Evolutionary conservation across 2,113 vertebrate genomes (phyloP).

Genomic region (Porphyrio hochstetteri): DNA sequence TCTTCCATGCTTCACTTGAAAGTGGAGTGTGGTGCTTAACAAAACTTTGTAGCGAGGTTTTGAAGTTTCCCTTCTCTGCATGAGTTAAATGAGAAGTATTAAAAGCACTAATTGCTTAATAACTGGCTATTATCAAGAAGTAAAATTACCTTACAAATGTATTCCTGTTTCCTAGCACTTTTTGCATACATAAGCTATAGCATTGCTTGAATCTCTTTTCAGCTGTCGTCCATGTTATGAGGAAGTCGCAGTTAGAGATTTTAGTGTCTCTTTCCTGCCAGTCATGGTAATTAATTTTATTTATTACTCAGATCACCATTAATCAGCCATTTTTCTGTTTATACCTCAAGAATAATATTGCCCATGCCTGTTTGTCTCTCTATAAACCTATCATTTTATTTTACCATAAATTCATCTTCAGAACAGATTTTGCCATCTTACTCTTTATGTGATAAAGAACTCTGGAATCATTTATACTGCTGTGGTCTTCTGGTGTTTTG

Average conservation of each 20-base stretch:
- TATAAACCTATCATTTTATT: neutral
- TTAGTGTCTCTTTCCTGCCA: neutral
- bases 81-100: neutral
- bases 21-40: neutral
- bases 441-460: neutral
- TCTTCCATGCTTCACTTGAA: neutral
- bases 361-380: neutral
- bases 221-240: neutral
- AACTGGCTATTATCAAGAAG: neutral
- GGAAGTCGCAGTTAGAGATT: neutral
- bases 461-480: neutral
- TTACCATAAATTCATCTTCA: neutral
- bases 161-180: neutral
- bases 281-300: fast-evolving
- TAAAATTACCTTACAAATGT: neutral
- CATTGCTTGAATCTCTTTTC: neutral
- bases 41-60: neutral
- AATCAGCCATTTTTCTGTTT: neutral
- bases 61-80: neutral
- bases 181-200: neutral
- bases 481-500: neutral
- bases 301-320: neutral
- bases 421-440: neutral
- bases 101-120: neutral
- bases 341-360: neutral